phyloP scores from a whole-genome alignment of 1,140 invertebrate genomes.

The Heliconius hewitsoni region DNA sequence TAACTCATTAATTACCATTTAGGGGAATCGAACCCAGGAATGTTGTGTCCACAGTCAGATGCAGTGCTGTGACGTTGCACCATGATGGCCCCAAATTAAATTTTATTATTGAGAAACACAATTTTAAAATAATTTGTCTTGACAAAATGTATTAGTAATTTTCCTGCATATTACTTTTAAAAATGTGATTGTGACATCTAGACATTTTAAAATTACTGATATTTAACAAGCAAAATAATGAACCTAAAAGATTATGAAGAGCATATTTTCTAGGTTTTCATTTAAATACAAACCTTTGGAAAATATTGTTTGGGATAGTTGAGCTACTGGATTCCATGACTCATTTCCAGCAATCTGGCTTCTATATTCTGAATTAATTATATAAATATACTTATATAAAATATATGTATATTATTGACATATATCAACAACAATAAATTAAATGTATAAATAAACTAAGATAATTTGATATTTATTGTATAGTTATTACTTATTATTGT shows the following conservation, averaged over 20 bases:
- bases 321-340: slow-evolving; percentile 63
- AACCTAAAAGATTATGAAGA: slow-evolving; percentile 24
- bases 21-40: too few species aligned
- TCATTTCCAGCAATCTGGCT: slow-evolving; percentile 50
- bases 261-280: slow-evolving; percentile 37
- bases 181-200: background rate
- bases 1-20: too few species aligned
- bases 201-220: background rate
- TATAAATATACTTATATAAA: slow-evolving; percentile 41
- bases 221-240: background rate
- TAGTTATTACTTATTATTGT: background rate
- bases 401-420: background rate
- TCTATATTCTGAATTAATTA: slow-evolving; percentile 56
- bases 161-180: background rate
- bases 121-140: too few species aligned
- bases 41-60: too few species aligned
- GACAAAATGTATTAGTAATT: background rate
- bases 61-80: too few species aligned
- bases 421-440: background rate
- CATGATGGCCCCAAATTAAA: too few species aligned
- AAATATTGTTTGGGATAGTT: slow-evolving; percentile 62
- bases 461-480: background rate
- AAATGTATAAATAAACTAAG: background rate
- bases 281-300: slow-evolving; percentile 57
- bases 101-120: too few species aligned